phyloP scores from a whole-genome alignment of 1,140 invertebrate genomes.

The Proales similis region DNA sequence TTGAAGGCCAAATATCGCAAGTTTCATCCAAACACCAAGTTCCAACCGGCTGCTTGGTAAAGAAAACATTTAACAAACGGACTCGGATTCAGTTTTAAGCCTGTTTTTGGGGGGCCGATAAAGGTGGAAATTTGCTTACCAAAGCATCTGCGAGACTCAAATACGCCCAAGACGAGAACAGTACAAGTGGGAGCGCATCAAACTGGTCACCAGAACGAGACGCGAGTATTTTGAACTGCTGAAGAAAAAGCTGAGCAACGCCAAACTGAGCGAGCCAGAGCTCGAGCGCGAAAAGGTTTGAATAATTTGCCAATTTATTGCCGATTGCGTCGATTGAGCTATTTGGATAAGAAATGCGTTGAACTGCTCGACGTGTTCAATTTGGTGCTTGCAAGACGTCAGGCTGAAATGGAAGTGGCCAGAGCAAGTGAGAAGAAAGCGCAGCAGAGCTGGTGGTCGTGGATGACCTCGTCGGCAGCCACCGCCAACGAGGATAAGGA shows the following conservation, averaged over 20 bases:
- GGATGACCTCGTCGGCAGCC: neutral
- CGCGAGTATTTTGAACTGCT: constrained; percentile 27
- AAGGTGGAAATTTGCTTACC: constrained; percentile 37
- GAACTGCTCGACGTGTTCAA: constrained; percentile 36
- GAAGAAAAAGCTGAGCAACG: constrained; percentile 17
- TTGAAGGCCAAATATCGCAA: constrained; percentile 18
- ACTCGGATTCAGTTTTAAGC: neutral
- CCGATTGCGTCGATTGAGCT: neutral
- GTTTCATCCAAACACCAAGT: neutral
- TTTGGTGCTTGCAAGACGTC: constrained; percentile 7
- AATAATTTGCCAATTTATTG: neutral
- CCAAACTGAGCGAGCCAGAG: neutral
- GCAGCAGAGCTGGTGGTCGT: constrained; percentile 35
- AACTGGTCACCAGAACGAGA: neutral
- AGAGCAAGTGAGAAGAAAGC: neutral
- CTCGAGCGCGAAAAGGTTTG: neutral
- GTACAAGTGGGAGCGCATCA: constrained; percentile 30
- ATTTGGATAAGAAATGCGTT: constrained; percentile 8
- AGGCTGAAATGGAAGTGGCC: constrained; percentile 28
- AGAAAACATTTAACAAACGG: neutral
- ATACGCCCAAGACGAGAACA: constrained; percentile 24
- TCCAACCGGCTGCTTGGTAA: too few species aligned
- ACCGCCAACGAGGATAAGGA: neutral
- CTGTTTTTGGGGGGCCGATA: too few species aligned
- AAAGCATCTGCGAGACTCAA: constrained; percentile 1